Base-by-base conservation (phyloP, 2,797 vertebrate genomes). In the Myotis myotis region DNA sequence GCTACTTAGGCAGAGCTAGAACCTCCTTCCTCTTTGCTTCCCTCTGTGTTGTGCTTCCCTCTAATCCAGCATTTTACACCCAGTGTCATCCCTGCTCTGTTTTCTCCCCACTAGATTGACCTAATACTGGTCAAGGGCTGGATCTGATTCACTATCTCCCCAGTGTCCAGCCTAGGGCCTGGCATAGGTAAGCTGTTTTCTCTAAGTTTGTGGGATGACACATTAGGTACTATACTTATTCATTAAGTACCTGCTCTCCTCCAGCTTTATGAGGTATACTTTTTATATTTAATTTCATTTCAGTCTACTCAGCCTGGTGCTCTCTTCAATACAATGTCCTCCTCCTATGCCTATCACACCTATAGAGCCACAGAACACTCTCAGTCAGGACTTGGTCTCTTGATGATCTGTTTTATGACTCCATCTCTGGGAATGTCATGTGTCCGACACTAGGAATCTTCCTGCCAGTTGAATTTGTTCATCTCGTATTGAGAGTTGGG, bases 391-490 rank as follows among this genome's bases (percentile, higher is more conserved):
- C 75, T 81, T 81, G 83, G 13, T 80, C 51, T 84, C 38, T 83
- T 84, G 38, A 28, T 84, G 33, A 28, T 89, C 15, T 83, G 23
- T 84, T 47, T 82, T 72, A 75, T 94, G 20, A 80, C 5, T 80
- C 41, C 19, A 28, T 96, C 23, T 80, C 53, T 68, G 44, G 16
- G 36, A 91, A 72, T 72, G 13, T 36, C 36, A 23, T 79, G 6
- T 92, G 38, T 94, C 25, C 75, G 92, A 72, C 20, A 72, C 28
- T 80, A 51, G 66, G 47, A 89, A 20, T 17, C 10, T 87, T 83
- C 76, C 33, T 89, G 41, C 15, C n/a, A 86, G 12, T 88, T 94
- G 68, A 19, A 84, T 89, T 94, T 95, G 6, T 91, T 91, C 66
- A 84, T n/a, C 60, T 93, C 22, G 75, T 38, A 75, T 30, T 91